Evolutionary conservation across 1,140 invertebrate genomes (phyloP).

Genomic region (Drosophila athabasca): DNA sequence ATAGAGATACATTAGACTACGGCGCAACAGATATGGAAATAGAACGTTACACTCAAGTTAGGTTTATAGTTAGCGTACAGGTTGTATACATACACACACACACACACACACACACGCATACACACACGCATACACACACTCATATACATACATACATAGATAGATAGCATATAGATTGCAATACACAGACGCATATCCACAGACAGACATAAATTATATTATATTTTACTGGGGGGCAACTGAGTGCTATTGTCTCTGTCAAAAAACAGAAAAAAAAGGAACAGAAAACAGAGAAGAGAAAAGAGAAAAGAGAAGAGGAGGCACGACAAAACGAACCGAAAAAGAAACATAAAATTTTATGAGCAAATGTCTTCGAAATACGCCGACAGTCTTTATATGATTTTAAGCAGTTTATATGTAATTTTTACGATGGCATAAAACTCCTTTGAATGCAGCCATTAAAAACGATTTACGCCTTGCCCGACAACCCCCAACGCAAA

Average conservation of each 20-base stretch:
- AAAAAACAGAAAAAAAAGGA: slow-evolving; percentile 19
- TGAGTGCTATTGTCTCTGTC: slow-evolving; percentile 49
- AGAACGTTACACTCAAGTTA: slow-evolving; percentile 56
- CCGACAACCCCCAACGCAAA: slow-evolving; percentile 48
- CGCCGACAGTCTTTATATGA: slow-evolving; percentile 74
- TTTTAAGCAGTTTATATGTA: slow-evolving; percentile 81
- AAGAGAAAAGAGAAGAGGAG: slow-evolving; percentile 17
- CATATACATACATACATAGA: slow-evolving; percentile 31
- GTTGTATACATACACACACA: slow-evolving; percentile 39
- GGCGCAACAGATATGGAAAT: slow-evolving; percentile 60
- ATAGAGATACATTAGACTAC: slow-evolving; percentile 59
- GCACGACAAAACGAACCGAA: slow-evolving; percentile 34
- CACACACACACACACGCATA: slow-evolving; percentile 26
- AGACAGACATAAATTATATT: slow-evolving; percentile 24
- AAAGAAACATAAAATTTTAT: slow-evolving; percentile 74
- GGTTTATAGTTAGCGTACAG: slow-evolving; percentile 56
- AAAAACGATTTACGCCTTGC: slow-evolving; percentile 78
- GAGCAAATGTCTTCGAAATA: slow-evolving; percentile 64
- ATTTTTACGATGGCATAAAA: slow-evolving; percentile 81
- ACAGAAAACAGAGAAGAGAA: no score
- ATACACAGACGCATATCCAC: slow-evolving; percentile 27
- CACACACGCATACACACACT: slow-evolving; percentile 16
- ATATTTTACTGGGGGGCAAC: slow-evolving; percentile 32
- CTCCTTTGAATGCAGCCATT: slow-evolving; percentile 78
- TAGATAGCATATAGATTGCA: slow-evolving; percentile 27